Percentiles rank a stretch among this genome's conserved stretches.
Evolutionary conservation across 2,113 vertebrate species (phyloP).

Genomic region (Podarcis cretensis): DNA sequence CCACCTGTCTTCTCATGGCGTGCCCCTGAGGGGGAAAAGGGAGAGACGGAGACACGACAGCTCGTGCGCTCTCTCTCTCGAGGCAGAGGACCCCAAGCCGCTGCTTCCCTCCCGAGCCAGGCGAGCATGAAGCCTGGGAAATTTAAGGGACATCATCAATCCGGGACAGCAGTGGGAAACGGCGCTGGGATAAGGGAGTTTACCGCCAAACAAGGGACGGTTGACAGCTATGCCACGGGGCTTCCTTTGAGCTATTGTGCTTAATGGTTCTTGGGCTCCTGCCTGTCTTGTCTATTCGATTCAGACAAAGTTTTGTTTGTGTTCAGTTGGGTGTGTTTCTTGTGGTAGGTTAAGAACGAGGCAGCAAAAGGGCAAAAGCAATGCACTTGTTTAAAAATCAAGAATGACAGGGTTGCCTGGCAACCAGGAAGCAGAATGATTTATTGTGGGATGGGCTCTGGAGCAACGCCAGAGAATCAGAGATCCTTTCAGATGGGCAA

Average conservation of each 20-base stretch:
- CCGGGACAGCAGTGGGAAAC: too few species aligned
- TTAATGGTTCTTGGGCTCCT: background rate
- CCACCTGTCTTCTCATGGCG: too few species aligned
- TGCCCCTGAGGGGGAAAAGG: too few species aligned
- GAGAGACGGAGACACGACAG: too few species aligned
- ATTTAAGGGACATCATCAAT: too few species aligned
- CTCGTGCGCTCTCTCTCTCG: too few species aligned
- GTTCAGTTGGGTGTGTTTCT: background rate
- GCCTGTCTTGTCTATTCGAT: background rate
- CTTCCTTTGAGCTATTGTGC: background rate
- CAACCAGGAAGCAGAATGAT: constrained; percentile 30
- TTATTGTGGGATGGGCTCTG: background rate
- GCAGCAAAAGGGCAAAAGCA: background rate
- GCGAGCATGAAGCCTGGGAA: too few species aligned
- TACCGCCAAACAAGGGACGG: too few species aligned
- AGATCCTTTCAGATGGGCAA: constrained; percentile 31
- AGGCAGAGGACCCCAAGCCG: too few species aligned
- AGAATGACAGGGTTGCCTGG: constrained; percentile 45
- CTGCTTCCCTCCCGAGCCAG: too few species aligned
- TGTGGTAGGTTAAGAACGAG: background rate
- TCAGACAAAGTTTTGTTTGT: background rate
- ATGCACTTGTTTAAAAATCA: background rate
- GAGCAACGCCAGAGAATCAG: constrained; percentile 34
- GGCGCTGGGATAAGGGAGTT: too few species aligned
- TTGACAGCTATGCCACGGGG: background rate